Evolutionary conservation across 2,113 vertebrate species (phyloP).

Genomic region (Cardinalis cardinalis): DNA sequence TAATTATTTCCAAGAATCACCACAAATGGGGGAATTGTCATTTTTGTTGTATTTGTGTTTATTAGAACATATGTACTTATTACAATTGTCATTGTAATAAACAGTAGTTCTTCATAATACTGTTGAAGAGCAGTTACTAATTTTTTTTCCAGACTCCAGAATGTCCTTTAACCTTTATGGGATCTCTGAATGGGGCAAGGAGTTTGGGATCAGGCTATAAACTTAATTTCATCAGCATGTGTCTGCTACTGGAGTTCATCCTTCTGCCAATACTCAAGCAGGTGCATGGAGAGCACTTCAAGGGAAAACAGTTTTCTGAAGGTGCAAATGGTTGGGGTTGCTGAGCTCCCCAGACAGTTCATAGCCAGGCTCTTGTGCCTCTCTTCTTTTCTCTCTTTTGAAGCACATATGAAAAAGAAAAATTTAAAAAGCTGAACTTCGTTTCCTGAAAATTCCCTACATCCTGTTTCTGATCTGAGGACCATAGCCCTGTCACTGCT

Average conservation of each 20-base stretch:
- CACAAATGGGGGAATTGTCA: slow-evolving; percentile 48
- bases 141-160: slow-evolving; percentile 33
- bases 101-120: slow-evolving; percentile 64
- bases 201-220: slow-evolving; percentile 15
- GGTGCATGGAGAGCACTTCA: not conserved
- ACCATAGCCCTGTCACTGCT: slow-evolving; percentile 7
- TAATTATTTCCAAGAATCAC: slow-evolving; percentile 7
- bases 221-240: not conserved
- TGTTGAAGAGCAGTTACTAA: slow-evolving; percentile 46
- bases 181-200: not conserved
- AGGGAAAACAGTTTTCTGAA: not conserved
- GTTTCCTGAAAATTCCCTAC: not conserved
- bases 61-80: slow-evolving; percentile 62
- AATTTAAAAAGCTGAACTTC: not conserved
- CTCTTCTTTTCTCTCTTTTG: slow-evolving; percentile 6
- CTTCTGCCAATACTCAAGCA: not conserved
- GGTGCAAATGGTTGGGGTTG: not conserved
- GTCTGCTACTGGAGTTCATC: not conserved
- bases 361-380: not conserved
- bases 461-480: not conserved
- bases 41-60: slow-evolving; percentile 64
- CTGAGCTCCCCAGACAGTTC: not conserved
- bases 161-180: slow-evolving; percentile 4
- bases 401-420: not conserved
- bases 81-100: slow-evolving; percentile 68